Evolutionary conservation across 2,113 vertebrate species (phyloP), one percentile per base, ranked within the genome.

Genomic region (Benitochromis conjunctus): DNA sequence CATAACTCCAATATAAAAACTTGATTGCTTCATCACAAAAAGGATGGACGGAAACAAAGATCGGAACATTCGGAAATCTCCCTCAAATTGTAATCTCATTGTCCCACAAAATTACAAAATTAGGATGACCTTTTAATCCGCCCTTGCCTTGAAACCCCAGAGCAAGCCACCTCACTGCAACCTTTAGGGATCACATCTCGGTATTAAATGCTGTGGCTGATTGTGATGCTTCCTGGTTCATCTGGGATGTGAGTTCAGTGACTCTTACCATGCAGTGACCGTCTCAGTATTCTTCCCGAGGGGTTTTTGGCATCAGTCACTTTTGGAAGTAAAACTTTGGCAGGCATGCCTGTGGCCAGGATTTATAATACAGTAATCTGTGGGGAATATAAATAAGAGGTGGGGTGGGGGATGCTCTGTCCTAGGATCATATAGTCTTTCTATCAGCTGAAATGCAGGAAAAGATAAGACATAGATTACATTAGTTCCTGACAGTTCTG

Each of bases 71-170:
- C 60, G 56, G 9, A 41, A 85, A 26, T 76, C 18, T 2, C 13
- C 26, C n/a, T 53, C 12, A 64, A 74, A 64, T 24, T 5, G 14
- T 84, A 86, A 92, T 92, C 83, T 77, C 9, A 71, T 89, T 88
- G 46, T 19, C 13, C 18, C 2, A 29, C 69, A 74, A 66, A 92
- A 83, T 85, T 21, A 24, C 51, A 64, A 64, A 38, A 89, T 91
- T 92, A 79, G 14, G 58, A 51, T 85, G 90, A 92, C 84, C 92
- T 82, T 91, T 83, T 84, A 88, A 92, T 79, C 87, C 56, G 26
- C 11, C 31, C 36, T 62, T 0, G 3, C 31, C 57, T 84, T 10
- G 1, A 48, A 77, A 54, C 12, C n/a, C 74, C 79, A 31, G 18
- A 16, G 54, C 76, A 81, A 76, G 16, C 78, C 80, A 80, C 11